Evolutionary conservation across 64 coral and sea anemone species (phyloP), one percentile per base, ranked within the genome.

Genomic region (Platygyra sinensis): DNA sequence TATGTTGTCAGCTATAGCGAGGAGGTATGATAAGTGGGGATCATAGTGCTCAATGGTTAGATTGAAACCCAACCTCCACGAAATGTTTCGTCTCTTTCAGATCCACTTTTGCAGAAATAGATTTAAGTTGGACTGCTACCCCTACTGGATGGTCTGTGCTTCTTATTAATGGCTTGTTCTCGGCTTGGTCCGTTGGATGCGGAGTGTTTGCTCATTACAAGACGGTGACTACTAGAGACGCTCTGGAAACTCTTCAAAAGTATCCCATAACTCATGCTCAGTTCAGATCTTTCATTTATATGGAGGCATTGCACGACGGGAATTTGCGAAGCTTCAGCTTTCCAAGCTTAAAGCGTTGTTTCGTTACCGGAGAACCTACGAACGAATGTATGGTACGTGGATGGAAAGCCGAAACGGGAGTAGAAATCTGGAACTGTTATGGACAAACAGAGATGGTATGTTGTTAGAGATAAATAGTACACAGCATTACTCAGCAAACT

Each of bases 401-500:
- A 10, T 96, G 94, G 94, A 72, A 67, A 74, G 75, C 80, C 52
- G 80, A 67, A 16, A 96, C 94, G 73, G 94, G 94, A 52, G 60
- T 89, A 6, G 90, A 92, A 19, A 77, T 96, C 18, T 91, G 90
- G 22, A 86, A 96, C 75, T 80, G 75, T 19, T 96, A 96, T 29
- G 94, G 94, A 11, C 94, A 96, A 54, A 92, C 90, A 20, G 94
- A 96, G 80, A 80, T 72, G 52, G 94, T 96, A 84, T 78, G 94
- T 62, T 18, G 22, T 69, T 69, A 27, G 1, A 69, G 22, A 69
- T 69, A 29, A 69, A 69, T 27, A 69, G 22, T 57, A 57, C 3
- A 57, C 42, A 46, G 42, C 42, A 46, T 46, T 3, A 46, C 42
- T 46, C 7, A 46, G 42, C 42, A 46, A 46, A 46, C 42, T 46